Conservation (phyloP, 2,113 vertebrate species). For the Echinops telfairi region DNA sequence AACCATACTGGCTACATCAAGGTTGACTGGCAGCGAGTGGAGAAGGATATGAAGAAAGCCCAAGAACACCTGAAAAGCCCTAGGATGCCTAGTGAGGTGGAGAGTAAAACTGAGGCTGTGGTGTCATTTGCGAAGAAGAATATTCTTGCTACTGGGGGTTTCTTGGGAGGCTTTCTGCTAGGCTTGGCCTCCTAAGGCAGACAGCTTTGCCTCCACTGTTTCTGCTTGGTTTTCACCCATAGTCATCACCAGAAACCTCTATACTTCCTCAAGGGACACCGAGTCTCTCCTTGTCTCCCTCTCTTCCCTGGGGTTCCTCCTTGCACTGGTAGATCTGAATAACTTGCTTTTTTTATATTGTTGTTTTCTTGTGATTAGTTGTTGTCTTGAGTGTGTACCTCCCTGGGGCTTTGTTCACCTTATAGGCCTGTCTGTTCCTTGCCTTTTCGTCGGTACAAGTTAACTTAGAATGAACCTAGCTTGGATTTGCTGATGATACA, state of each 20-base stretch:
- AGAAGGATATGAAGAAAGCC: neutral
- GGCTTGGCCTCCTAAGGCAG: conserved; percentile 89
- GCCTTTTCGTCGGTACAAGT: neutral
- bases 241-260: conserved; percentile 26
- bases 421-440: too few species aligned
- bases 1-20: neutral
- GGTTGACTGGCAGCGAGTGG: neutral
- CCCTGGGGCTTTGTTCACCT: too few species aligned
- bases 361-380: too few species aligned
- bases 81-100: neutral
- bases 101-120: conserved; percentile 79
- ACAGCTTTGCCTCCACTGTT: neutral
- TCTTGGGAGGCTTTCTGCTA: conserved; percentile 91
- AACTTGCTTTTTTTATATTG: neutral
- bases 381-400: too few species aligned
- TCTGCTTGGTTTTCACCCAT: neutral
- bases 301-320: neutral
- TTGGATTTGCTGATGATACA: neutral
- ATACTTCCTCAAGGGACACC: neutral
- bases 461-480: neutral
- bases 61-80: neutral
- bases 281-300: neutral
- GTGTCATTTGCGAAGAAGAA: conserved; percentile 92
- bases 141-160: conserved; percentile 90
- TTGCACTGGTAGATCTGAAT: neutral